phyloP scores from a whole-genome alignment of 2,113 vertebrate species.

The Perca fluviatilis region DNA sequence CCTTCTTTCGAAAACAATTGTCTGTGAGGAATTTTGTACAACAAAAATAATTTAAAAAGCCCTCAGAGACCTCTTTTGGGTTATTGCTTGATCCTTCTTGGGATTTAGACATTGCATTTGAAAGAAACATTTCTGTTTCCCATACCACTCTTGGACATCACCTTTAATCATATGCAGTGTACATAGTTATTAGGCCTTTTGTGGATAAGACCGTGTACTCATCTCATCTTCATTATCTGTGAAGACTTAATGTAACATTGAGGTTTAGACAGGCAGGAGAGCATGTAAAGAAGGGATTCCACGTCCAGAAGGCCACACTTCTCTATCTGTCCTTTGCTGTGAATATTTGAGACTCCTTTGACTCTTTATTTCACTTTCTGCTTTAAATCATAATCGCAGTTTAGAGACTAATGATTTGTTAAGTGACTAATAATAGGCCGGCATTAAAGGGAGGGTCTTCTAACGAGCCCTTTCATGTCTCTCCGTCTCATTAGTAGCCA shows the following conservation, averaged over 20 bases:
- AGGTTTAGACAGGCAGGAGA: no score
- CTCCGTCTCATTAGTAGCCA: slow-evolving; percentile 80
- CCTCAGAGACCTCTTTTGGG: no score
- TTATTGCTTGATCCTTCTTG: not conserved
- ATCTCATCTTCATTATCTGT: not conserved
- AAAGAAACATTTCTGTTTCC: not conserved
- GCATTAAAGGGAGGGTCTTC: slow-evolving; percentile 57
- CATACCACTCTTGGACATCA: not conserved
- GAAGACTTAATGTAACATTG: no score
- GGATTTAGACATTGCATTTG: not conserved
- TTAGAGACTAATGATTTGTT: slow-evolving; percentile 73
- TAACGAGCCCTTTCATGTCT: slow-evolving; percentile 77
- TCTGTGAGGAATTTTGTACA: no score
- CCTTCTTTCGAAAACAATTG: not conserved
- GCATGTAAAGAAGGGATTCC: no score
- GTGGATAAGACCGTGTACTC: not conserved
- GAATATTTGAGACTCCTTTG: not conserved
- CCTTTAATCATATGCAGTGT: not conserved
- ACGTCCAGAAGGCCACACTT: not conserved
- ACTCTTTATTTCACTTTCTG: slow-evolving; percentile 42
- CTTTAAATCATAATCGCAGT: slow-evolving; percentile 64
- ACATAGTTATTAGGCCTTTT: not conserved
- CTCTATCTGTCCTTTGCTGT: not conserved
- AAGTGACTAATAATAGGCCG: slow-evolving; percentile 72
- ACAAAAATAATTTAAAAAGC: no score